Conservation (phyloP, 1,140 invertebrate species). For the Ooceraea biroi region DNA sequence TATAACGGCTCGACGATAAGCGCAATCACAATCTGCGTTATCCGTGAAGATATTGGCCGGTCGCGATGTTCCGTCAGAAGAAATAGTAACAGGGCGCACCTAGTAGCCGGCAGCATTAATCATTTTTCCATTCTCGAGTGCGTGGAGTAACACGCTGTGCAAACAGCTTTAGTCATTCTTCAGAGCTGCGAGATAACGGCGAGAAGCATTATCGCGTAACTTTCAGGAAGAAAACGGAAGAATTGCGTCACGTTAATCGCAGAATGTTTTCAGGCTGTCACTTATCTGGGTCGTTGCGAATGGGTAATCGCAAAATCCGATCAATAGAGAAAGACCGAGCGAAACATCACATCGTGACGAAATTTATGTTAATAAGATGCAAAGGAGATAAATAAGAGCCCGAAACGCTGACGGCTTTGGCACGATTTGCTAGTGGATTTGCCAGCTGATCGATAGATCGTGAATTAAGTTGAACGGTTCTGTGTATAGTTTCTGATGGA, state of each 20-base stretch:
- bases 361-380: not conserved
- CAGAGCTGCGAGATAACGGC: conserved; percentile 8
- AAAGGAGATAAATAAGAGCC: no score
- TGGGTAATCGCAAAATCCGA: not conserved
- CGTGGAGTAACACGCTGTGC: not conserved
- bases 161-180: no score
- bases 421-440: no score
- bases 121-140: conserved; percentile 50
- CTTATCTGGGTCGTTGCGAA: not conserved
- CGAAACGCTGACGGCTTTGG: no score
- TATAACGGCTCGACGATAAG: not conserved
- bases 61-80: not conserved
- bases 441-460: no score
- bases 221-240: not conserved
- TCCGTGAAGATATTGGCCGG: conserved; percentile 43
- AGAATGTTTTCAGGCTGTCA: not conserved
- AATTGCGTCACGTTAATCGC: not conserved
- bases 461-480: no score
- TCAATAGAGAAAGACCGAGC: not conserved
- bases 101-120: not conserved
- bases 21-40: conserved; percentile 56
- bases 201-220: not conserved
- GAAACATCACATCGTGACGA: not conserved
- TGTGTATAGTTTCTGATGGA: no score
- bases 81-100: not conserved